A percentile compares a stretch with the other conserved stretches of the same genome.
These are phyloP conservation scores for Chrysochloris asiatica DNA, from an alignment of 2,113 vertebrate species.

Conservation along the genomic window DNA sequence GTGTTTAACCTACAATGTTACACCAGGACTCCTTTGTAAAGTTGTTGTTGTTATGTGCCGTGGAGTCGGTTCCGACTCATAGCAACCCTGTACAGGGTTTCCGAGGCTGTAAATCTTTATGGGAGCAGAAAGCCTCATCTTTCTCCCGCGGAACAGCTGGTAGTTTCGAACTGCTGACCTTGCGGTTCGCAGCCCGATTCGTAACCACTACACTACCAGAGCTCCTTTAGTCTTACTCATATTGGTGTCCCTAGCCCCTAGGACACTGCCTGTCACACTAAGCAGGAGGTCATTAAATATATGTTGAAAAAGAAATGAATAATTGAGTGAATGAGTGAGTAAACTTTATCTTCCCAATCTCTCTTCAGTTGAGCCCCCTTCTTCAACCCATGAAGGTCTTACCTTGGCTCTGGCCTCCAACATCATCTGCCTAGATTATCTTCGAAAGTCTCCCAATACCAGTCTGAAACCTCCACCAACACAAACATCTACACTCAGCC, in stretches of 20 bases:
- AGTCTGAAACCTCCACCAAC: not conserved
- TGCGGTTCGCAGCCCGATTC: no score
- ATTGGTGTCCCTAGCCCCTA: not conserved
- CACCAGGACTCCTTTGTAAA: no score
- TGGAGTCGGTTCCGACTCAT: no score
- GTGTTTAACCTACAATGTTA: no score
- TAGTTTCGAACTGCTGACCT: no score
- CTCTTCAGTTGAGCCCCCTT: not conserved
- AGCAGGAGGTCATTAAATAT: not conserved
- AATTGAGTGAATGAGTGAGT: not conserved
- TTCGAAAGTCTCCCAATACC: not conserved
- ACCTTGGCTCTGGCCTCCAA: not conserved
- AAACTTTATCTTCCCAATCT: not conserved
- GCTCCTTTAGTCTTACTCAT: not conserved
- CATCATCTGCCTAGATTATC: not conserved
- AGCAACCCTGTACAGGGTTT: no score
- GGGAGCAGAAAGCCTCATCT: no score
- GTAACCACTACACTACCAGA: no score
- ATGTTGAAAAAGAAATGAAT: not conserved
- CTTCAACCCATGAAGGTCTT: not conserved
- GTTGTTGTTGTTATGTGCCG: no score
- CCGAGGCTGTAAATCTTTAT: no score
- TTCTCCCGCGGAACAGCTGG: no score
- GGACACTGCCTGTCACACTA: not conserved
- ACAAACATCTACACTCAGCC: not conserved